Evolutionary conservation across 2,888 invertebrate species (phyloP).

Genomic region (Stenichneumon culpator): DNA sequence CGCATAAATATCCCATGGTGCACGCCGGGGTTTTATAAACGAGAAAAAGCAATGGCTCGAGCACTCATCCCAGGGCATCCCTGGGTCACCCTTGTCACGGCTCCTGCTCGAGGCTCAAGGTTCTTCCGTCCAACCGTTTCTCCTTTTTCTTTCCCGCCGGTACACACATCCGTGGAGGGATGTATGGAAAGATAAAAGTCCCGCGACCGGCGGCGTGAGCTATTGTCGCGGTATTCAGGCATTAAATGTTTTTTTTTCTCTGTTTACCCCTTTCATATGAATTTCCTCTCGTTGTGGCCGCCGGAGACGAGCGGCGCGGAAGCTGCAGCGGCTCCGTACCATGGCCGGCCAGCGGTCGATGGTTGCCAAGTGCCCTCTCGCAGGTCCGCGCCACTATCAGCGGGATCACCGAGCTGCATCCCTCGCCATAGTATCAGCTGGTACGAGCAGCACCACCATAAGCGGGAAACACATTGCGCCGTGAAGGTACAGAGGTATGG

Average conservation of each 20-base stretch:
- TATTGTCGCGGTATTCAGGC: slow-evolving; percentile 5
- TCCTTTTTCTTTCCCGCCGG: neutral
- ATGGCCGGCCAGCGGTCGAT: slow-evolving; percentile 42
- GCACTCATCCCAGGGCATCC: slow-evolving; percentile 8
- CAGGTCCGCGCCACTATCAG: slow-evolving; percentile 12
- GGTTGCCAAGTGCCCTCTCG: slow-evolving; percentile 40
- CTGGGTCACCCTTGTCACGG: neutral
- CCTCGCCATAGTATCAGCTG: neutral
- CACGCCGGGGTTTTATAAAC: slow-evolving; percentile 20
- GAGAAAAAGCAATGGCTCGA: slow-evolving; percentile 36
- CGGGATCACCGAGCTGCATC: slow-evolving; percentile 6
- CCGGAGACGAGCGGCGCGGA: neutral
- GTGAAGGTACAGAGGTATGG: neutral
- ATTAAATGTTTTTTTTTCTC: neutral
- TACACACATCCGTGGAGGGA: neutral
- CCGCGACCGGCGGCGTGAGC: neutral
- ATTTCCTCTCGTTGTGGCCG: neutral
- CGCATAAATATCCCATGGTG: slow-evolving; percentile 68
- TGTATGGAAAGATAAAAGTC: neutral
- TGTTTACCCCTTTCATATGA: slow-evolving; percentile 4
- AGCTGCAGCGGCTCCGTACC: neutral
- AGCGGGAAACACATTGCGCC: slow-evolving; percentile 72
- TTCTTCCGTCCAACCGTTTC: slow-evolving; percentile 21
- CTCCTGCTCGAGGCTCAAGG: slow-evolving; percentile 9
- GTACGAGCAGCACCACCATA: slow-evolving; percentile 36